A percentile compares a stretch with the other conserved stretches of the same genome.
These are phyloP conservation scores for Chydorus sphaericus DNA, from an alignment of 2,888 invertebrate species.

Conservation along the genomic window DNA sequence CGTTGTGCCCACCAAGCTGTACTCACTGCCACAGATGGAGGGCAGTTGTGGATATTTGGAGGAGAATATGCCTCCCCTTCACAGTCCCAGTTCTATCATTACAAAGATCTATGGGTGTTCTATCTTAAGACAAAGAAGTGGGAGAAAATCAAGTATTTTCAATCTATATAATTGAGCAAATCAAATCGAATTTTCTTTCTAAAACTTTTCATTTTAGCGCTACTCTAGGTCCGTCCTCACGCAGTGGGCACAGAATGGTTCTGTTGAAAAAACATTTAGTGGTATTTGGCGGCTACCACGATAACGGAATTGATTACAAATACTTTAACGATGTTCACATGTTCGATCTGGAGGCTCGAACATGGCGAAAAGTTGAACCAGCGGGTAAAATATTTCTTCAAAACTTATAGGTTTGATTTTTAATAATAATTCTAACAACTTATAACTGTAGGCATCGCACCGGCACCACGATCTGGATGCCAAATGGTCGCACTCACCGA, in stretches of 20 bases:
- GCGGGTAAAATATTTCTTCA: conserved; percentile 13
- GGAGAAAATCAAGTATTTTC: conserved; percentile 51
- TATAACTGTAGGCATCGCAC: conserved; percentile 40
- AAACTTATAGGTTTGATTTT: background rate
- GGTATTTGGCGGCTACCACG: conserved; percentile 83
- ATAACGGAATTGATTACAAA: conserved; percentile 69
- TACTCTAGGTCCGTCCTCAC: conserved; percentile 60
- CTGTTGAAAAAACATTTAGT: conserved; percentile 58
- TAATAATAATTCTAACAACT: background rate
- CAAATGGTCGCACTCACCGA: conserved; percentile 49
- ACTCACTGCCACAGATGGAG: conserved; percentile 54
- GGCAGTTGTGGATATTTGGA: conserved; percentile 66
- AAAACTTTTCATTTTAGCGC: conserved; percentile 37
- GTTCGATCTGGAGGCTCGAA: conserved; percentile 63
- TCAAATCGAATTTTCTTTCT: conserved; percentile 21
- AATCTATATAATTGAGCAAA: background rate
- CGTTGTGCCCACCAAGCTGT: conserved; percentile 79
- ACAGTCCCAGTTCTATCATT: conserved; percentile 84
- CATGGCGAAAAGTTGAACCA: conserved; percentile 57
- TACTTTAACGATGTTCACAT: conserved; percentile 76
- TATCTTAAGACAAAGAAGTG: conserved; percentile 58
- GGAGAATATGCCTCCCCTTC: conserved; percentile 84
- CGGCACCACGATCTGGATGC: conserved; percentile 66
- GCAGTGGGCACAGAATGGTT: conserved; percentile 82
- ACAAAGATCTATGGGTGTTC: conserved; percentile 79